These are phyloP conservation scores for Patella caerulea DNA, from an alignment of 2,888 invertebrate genomes.

Conservation along the genomic window DNA sequence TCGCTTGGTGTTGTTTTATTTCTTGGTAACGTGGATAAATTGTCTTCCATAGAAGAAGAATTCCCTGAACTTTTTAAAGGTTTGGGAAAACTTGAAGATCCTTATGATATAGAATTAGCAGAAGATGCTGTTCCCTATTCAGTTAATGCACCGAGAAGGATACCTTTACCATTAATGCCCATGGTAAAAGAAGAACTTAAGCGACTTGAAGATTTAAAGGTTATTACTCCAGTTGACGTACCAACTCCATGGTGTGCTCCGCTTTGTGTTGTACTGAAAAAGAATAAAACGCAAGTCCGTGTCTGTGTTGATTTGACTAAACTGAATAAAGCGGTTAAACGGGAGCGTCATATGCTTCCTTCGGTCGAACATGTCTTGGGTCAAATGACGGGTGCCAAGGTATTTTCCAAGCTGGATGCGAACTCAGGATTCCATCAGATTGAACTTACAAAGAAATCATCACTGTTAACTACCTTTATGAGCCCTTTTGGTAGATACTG, in stretches of 20 bases:
- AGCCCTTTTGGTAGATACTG: constrained; percentile 23
- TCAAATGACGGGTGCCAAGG: no score
- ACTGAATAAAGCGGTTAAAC: no score
- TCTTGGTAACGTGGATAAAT: not conserved
- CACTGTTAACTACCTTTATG: constrained; percentile 22
- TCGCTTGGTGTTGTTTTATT: not conserved
- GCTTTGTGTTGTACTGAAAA: no score
- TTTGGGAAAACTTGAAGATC: constrained; percentile 13
- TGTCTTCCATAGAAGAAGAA: constrained; percentile 11
- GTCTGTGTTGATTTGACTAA: no score
- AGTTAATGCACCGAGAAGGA: no score
- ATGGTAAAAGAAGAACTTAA: constrained; percentile 20
- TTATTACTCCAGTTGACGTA: no score
- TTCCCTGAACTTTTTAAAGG: constrained; percentile 23
- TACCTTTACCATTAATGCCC: no score
- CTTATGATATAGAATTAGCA: not conserved
- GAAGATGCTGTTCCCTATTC: not conserved
- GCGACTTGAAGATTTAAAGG: not conserved
- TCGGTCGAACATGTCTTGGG: no score
- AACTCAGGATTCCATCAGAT: constrained; percentile 23
- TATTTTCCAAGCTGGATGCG: constrained; percentile 23
- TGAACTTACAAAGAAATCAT: constrained; percentile 5
- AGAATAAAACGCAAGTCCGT: no score
- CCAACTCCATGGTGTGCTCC: no score
- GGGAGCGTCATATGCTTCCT: no score